Evolutionary conservation across 1,140 invertebrate genomes (phyloP), one percentile per base, ranked within the genome.

Genomic region (Globodera rostochiensis): DNA sequence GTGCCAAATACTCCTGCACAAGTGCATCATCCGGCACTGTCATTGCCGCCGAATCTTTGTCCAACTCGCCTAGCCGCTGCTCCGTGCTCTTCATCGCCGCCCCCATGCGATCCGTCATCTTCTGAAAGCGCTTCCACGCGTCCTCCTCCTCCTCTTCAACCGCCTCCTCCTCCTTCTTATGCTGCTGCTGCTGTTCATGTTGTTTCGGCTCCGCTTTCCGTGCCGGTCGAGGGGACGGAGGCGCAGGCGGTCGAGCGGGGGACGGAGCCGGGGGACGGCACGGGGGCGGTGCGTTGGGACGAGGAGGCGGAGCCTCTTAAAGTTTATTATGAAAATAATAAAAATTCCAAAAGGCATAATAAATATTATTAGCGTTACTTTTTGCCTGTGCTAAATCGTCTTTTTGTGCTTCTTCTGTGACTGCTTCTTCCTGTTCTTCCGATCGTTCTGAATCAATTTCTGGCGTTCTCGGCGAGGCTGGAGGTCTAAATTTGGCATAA

Each of bases 131-230:
- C 15, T 87, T 84, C 88, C 88, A 89, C 11, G 88, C 80, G 76
- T 89, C 88, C 81, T 88, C 88, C 69, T 89, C 89, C 73, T 90
- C 87, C 53, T 66, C 73, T 70, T 81, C n/a, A n/a, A n/a, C n/a
- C n/a, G n/a, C 80, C 78, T 83, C 46, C 60, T 69, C 46, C 73
- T 70, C 36, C 15, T 57, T n/a, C 11, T 36, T 1, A 2, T 36
- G 36, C 36, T 36, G 36, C 2, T 36, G 1, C 36, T 36, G 36
- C 36, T 77, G 80, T 50, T 73, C 80, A 71, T 60, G 71, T 19
- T 60, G 71, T 19, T 57, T 50, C 36, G 36, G 46, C 45, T 80
- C 49, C 53, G 75, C 69, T 11, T 69, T 69, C 19, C 57, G 66
- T 60, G 46, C 15, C 25, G 85, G 74, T 70, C 80, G 71, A 3